Conservation (phyloP, 2,888 invertebrate species). For the Arrhopalites spinosus region DNA sequence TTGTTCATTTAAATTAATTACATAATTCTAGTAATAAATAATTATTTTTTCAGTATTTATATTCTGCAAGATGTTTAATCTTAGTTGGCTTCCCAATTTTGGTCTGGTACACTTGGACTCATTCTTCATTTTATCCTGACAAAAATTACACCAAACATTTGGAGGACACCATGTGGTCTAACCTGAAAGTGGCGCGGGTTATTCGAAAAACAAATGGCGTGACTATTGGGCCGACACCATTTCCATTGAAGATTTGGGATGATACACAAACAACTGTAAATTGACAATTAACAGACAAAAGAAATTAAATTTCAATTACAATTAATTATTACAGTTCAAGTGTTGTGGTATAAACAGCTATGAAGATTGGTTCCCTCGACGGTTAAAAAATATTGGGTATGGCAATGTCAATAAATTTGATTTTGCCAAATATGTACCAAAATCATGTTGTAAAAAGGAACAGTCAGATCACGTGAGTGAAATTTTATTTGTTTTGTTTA, state of each 20-base stretch:
- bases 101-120: constrained; percentile 16
- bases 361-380: constrained; percentile 12
- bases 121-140: constrained; percentile 6
- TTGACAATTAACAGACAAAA: background rate
- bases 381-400: too few relatives aligned
- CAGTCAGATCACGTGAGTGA: too few relatives aligned
- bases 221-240: too few relatives aligned
- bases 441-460: constrained; percentile 12
- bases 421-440: constrained; percentile 4
- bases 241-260: background rate
- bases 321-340: constrained; percentile 13
- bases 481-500: too few relatives aligned
- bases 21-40: background rate
- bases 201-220: too few relatives aligned
- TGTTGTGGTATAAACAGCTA: constrained; percentile 20
- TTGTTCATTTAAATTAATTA: too few relatives aligned
- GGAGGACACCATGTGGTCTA: background rate
- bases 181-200: background rate
- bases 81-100: background rate
- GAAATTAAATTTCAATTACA: background rate
- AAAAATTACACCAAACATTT: background rate
- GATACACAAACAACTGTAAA: constrained; percentile 15
- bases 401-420: background rate
- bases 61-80: constrained; percentile 6
- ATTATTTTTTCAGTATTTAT: background rate